A percentile compares a stretch with the other conserved stretches of the same genome.
Conservation (phyloP, 2,888 invertebrate genomes). For the Mayetiola destructor region DNA sequence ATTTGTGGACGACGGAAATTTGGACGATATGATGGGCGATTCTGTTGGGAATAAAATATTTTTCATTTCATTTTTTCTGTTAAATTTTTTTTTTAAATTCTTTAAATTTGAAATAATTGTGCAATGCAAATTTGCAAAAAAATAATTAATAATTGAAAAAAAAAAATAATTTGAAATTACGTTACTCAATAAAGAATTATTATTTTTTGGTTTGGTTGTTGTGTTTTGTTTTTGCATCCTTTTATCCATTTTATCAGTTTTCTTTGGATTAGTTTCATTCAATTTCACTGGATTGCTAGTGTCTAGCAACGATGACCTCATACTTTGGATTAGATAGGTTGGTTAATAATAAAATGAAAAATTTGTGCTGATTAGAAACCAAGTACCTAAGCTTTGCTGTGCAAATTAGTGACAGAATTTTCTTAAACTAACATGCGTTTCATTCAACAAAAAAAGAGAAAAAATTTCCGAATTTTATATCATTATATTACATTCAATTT, state of each 20-base stretch:
- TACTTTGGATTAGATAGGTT: background rate
- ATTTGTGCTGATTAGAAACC: background rate
- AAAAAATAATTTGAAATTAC: background rate
- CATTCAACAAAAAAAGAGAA: no score
- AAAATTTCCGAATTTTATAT: no score
- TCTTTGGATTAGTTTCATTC: background rate
- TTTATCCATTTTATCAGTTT: background rate
- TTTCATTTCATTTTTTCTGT: background rate
- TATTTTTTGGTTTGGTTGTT: conserved; percentile 2
- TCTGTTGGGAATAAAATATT: conserved; percentile 13
- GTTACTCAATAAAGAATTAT: conserved; percentile 3
- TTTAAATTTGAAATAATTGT: background rate
- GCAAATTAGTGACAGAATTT: background rate
- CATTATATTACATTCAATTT: no score
- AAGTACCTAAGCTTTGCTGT: background rate
- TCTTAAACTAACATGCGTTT: no score
- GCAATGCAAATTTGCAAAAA: background rate
- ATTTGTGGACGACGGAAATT: conserved; percentile 29
- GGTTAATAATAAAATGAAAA: background rate
- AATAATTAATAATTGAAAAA: background rate
- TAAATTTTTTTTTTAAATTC: background rate
- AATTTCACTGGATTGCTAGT: background rate
- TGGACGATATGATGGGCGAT: conserved; percentile 16
- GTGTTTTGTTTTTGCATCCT: background rate
- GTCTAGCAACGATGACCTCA: conserved; percentile 4